Percentiles rank a stretch among this genome's conserved stretches.
Evolutionary conservation across 2,113 vertebrate species (phyloP).

Genomic region (Willisornis vidua): DNA sequence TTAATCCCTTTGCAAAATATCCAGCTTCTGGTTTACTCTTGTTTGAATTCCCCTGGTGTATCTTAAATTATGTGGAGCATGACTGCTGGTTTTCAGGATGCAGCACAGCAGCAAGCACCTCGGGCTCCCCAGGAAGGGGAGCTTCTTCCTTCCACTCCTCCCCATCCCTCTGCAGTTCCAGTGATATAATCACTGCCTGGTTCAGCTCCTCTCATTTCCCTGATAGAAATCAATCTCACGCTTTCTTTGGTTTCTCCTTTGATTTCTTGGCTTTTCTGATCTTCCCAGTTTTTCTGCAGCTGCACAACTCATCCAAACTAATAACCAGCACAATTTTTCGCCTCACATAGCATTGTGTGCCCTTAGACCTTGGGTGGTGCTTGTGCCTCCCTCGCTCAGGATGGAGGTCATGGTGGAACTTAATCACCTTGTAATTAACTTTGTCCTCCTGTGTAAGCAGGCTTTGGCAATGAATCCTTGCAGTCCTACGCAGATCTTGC

Average conservation of each 20-base stretch:
- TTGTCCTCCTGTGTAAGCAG: background rate
- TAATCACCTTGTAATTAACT: background rate
- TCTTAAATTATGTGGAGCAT: rapidly evolving
- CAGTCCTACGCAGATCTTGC: background rate
- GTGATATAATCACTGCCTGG: background rate
- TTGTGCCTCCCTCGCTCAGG: background rate
- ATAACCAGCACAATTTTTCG: background rate
- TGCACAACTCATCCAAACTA: background rate
- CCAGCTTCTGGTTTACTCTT: background rate
- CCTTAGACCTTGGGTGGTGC: background rate
- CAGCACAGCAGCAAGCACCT: background rate
- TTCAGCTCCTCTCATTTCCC: background rate
- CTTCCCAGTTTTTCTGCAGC: background rate
- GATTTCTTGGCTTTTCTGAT: background rate
- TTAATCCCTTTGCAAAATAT: background rate
- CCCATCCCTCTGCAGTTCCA: background rate
- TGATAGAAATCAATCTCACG: background rate
- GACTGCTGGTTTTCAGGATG: background rate
- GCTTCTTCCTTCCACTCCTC: background rate
- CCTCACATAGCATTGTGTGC: rapidly evolving
- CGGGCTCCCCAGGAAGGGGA: background rate
- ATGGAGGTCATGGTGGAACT: background rate
- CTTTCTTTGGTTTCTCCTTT: background rate
- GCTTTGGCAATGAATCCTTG: background rate
- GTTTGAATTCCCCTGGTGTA: background rate